These are phyloP conservation scores for Platorchestia sp. DNA, from an alignment of 1,140 invertebrate species.

Conservation along the genomic window DNA sequence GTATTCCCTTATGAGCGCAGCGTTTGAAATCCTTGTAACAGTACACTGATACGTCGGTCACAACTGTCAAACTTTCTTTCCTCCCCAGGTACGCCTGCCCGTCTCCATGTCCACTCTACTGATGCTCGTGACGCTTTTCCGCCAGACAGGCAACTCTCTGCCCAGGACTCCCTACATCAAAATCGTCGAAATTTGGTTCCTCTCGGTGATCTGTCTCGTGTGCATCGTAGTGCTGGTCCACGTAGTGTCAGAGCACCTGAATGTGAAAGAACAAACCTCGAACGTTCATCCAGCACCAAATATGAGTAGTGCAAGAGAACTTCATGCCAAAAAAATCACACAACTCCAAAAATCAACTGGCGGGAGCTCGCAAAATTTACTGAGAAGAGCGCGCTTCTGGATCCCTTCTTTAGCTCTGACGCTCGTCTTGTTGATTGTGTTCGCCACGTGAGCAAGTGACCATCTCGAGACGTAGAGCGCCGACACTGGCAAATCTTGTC, in stretches of 20 bases:
- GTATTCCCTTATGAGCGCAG: not conserved
- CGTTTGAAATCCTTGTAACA: not conserved
- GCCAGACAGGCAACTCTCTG: not conserved
- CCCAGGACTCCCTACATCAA: constrained; percentile 1
- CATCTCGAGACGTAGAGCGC: too few species aligned
- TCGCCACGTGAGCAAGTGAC: too few species aligned
- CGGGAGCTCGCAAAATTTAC: too few species aligned
- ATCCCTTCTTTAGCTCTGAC: too few species aligned
- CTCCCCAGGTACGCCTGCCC: not conserved
- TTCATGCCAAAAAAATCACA: too few species aligned
- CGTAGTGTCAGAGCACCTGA: not conserved
- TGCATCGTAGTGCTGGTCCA: not conserved
- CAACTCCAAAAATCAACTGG: too few species aligned
- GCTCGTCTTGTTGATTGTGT: too few species aligned
- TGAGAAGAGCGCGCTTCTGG: too few species aligned
- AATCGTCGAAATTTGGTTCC: not conserved
- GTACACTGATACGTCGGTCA: not conserved
- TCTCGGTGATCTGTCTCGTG: not conserved
- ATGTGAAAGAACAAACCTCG: too few species aligned
- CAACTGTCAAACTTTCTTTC: not conserved
- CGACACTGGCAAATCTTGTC: too few species aligned
- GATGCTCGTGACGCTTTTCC: not conserved
- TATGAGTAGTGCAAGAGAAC: too few species aligned
- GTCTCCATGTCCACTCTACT: not conserved
- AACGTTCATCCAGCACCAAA: too few species aligned